Base-by-base conservation (phyloP, 2,797 vertebrate genomes). In the Brachymystax lenok region DNA sequence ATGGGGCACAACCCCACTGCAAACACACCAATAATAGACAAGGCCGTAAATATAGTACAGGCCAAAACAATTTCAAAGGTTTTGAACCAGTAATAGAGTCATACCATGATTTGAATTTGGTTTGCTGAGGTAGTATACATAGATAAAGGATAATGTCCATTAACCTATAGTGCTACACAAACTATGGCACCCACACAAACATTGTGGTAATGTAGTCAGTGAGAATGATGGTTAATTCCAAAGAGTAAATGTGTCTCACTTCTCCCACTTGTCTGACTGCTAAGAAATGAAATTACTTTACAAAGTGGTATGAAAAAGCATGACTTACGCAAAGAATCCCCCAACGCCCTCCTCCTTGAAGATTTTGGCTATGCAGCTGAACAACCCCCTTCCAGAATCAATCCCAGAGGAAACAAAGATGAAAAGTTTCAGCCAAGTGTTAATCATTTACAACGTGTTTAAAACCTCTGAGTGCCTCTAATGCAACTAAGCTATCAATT, bases 251-350 rank as follows among this genome's bases (percentile, higher is more conserved):
- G 12, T 33, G 14, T 68, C 66, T 64, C 28, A 68, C 13, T 68
- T 16, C 4, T 27, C 66, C 27, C 16, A 30, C 66, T 28, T 68
- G 16, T 68, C 28, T 19, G 6, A 28, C 27, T 68, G 66, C 27
- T 68, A 68, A 33, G 28, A 69, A 19, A 40, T 69, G 0, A 67
- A 68, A 68, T 68, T 28, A 19, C 30, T 40, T 14, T 40, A 40
- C 35, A n/a, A 40, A 69, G 35, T 40, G 69, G n/a, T 21, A 46
- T 46, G 24, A 52, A 71, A 28, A 7, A 27, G 78, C 77, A 88
- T 83, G 87, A 94, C 96, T 93, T 92, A 96, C 96, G 93, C 93
- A 7, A 96, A 97, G 88, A 97, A 96, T 79, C 96, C 96, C 80
- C 93, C 85, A 21, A 96, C 83, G 46, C 96, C 96, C 84, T 97